phyloP scores from a whole-genome alignment of 1,140 invertebrate genomes.

The Stegodyphus mimosarum region DNA sequence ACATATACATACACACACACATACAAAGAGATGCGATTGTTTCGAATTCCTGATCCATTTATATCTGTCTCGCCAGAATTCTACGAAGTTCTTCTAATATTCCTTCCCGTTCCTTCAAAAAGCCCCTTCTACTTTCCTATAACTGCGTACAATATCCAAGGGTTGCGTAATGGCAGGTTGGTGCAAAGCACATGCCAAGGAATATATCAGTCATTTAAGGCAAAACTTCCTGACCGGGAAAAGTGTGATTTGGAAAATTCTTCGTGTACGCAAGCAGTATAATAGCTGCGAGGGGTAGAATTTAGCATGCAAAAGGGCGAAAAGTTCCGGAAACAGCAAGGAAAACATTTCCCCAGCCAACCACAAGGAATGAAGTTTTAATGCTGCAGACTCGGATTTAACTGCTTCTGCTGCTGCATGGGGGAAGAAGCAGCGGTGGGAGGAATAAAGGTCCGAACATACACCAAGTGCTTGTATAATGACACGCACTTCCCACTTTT shows the following conservation, averaged over 20 bases:
- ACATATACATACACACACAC: neutral
- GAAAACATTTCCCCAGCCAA: slow-evolving; percentile 3
- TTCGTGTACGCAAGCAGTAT: neutral
- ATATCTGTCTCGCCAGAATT: slow-evolving; percentile 28
- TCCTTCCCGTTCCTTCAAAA: neutral
- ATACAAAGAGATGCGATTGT: slow-evolving; percentile 15
- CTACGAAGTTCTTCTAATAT: slow-evolving; percentile 14
- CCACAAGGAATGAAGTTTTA: slow-evolving; percentile 40
- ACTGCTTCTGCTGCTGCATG: neutral
- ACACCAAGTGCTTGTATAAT: neutral
- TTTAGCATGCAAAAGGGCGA: slow-evolving; percentile 10
- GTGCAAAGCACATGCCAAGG: neutral
- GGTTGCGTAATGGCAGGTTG: slow-evolving; percentile 18
- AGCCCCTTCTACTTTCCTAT: neutral
- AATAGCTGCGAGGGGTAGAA: neutral
- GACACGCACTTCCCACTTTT: neutral
- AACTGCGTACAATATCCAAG: slow-evolving; percentile 22
- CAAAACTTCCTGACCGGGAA: neutral
- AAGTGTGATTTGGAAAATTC: slow-evolving; percentile 8
- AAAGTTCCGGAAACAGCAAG: neutral
- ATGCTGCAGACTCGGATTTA: neutral
- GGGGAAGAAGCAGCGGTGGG: neutral
- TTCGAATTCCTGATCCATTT: slow-evolving; percentile 58
- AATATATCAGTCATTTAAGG: slow-evolving; percentile 38
- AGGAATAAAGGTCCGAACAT: neutral